Evolutionary conservation across 1,140 invertebrate species (phyloP).

Genomic region (Trinorchestia longiramus): DNA sequence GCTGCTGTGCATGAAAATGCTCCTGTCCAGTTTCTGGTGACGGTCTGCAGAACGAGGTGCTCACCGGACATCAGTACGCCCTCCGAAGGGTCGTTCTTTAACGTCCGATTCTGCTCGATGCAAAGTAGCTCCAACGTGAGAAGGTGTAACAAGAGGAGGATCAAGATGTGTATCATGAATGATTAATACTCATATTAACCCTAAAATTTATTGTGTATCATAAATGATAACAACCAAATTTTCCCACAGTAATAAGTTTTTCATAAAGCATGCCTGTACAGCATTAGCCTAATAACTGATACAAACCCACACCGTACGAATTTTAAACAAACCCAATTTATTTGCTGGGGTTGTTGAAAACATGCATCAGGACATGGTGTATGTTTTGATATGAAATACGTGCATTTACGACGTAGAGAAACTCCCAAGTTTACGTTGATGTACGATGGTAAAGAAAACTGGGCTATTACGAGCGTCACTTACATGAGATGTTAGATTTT

Average conservation of each 20-base stretch:
- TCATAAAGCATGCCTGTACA: too few species aligned
- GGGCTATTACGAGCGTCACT: neutral
- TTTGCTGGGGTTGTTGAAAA: too few species aligned
- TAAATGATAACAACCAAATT: too few species aligned
- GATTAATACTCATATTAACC: too few species aligned
- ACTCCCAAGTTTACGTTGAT: neutral
- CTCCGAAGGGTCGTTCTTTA: slow-evolving; percentile 8
- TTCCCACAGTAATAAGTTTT: too few species aligned
- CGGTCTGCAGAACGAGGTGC: slow-evolving; percentile 40
- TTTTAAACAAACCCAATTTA: too few species aligned
- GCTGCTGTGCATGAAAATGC: slow-evolving; percentile 24
- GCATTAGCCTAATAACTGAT: too few species aligned
- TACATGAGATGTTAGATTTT: neutral
- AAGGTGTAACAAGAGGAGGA: too few species aligned
- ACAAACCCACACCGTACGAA: too few species aligned
- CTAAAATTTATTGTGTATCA: too few species aligned
- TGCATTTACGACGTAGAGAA: neutral
- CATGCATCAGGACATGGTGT: too few species aligned
- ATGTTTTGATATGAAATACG: too few species aligned
- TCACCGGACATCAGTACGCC: slow-evolving; percentile 36
- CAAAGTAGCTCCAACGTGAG: neutral
- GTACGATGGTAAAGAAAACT: neutral
- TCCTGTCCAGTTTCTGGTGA: neutral
- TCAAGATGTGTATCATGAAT: neutral
- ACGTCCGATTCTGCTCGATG: slow-evolving; percentile 4